A percentile compares a stretch with the other conserved stretches of the same genome.
Evolutionary conservation across 2,797 vertebrate genomes (phyloP).

Genomic region (Gadopsis bispinosus): DNA sequence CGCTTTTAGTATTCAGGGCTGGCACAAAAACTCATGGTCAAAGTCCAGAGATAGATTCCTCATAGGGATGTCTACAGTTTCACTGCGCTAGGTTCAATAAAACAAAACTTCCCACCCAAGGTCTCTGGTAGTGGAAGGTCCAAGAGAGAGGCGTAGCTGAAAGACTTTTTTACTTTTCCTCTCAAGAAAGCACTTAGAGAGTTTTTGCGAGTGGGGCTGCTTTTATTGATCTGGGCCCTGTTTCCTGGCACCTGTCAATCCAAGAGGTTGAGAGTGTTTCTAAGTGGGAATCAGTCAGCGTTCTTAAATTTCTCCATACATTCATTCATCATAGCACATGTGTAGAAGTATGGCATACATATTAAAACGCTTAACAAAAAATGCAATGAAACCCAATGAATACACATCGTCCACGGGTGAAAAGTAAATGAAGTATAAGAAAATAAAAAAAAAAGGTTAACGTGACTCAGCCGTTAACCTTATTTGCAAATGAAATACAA

Average conservation of each 20-base stretch:
- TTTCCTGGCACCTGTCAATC: constrained; percentile 20
- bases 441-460: background rate
- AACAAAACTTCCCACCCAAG: constrained; percentile 59
- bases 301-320: background rate
- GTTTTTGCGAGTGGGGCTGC: constrained; percentile 24
- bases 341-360: background rate
- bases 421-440: background rate
- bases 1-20: constrained; percentile 65
- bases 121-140: constrained; percentile 43
- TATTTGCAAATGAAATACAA: background rate
- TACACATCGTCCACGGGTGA: background rate
- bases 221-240: constrained; percentile 50
- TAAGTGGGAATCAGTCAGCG: background rate
- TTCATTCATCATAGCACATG: background rate
- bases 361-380: background rate
- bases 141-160: constrained; percentile 25
- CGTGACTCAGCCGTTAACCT: background rate
- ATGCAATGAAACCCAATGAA: background rate
- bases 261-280: constrained; percentile 26
- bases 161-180: constrained; percentile 40
- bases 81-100: constrained; percentile 53
- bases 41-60: constrained; percentile 69
- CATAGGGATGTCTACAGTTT: constrained; percentile 62
- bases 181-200: constrained; percentile 42
- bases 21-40: constrained; percentile 61